Evolutionary conservation across 2,888 invertebrate species (phyloP), one percentile per base, ranked within the genome.

Genomic region (Cephus runcator): DNA sequence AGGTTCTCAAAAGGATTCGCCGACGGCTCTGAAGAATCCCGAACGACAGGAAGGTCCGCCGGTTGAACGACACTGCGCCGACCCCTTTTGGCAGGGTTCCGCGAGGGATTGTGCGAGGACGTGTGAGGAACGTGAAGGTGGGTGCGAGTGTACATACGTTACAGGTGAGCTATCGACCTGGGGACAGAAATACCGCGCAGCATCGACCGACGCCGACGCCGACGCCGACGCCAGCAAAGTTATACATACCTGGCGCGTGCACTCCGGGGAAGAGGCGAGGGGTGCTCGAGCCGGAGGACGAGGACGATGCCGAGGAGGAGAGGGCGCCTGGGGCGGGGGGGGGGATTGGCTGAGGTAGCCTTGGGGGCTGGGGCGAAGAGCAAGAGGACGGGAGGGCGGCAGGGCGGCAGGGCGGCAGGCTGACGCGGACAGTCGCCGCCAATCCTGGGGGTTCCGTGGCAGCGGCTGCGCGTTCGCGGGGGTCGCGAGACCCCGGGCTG

Each of bases 171-270:
- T 91, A 91, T 91, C 91, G 91, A 91, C 91, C 91, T 90, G 90
- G 87, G 85, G 88, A 89, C 87, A 90, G 90, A 90, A 90, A 91
- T 91, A 90, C 90, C 89, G 90, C 85, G 91, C 90, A 91, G 87
- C 90, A 91, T 91, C 91, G 91, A 91, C 91, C 91, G 89, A 82
- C 81, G 82, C 80, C 91, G 89, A 82, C 34, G 34, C 80, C 81
- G 56, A 56, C 34, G 34, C 80, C 81, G 56, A 56, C 56, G 56
- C 56, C 56, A 56, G 56, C 56, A 56, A 6, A 23, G 56, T 82
- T 85, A 34, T 71, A 34, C 71, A 83, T 88, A 89, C 89, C 89
- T 89, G 89, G 83, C 79, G 78, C 75, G 79, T 81, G 82, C 75
- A 76, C 81, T 77, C 77, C 79, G 76, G 79, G 80, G 76, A 76